phyloP scores from a whole-genome alignment of 1,140 invertebrate species.

The Portunus trituberculatus region DNA sequence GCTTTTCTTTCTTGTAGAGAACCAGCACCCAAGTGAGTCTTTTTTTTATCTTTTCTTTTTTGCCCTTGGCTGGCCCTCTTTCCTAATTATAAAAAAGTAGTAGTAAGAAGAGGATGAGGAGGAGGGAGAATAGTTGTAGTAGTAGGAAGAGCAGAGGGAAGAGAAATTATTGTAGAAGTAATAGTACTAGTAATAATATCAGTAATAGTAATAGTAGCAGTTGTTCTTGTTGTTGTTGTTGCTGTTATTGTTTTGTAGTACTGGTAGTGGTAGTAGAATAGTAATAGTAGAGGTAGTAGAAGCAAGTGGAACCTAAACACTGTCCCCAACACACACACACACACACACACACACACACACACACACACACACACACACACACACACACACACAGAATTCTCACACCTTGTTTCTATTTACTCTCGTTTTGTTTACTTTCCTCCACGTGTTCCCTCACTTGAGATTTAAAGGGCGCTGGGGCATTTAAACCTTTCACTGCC shows the following conservation, averaged over 20 bases:
- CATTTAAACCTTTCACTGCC: neutral
- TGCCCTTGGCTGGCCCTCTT: no score
- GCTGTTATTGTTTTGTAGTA: neutral
- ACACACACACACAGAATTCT: neutral
- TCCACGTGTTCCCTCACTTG: neutral
- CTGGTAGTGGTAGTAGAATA: conserved; percentile 4
- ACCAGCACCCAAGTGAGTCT: no score
- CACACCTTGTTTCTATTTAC: neutral
- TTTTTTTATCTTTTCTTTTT: no score
- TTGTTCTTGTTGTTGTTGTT: neutral
- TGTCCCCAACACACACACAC: no score
- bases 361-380: neutral
- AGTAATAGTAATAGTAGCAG: neutral
- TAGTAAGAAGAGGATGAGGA: no score
- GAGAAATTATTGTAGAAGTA: neutral
- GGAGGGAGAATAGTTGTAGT: no score
- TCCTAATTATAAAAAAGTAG: no score
- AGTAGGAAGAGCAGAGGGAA: no score
- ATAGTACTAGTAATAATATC: neutral
- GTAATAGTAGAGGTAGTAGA: neutral
- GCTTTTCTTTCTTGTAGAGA: no score
- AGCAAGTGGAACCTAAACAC: neutral
- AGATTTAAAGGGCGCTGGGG: neutral
- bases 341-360: no score
- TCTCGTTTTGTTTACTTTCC: neutral